Percentiles rank a stretch among this genome's conserved stretches.
Conservation (phyloP, 2,797 vertebrate species). For the Lagorchestes hirsutus region DNA sequence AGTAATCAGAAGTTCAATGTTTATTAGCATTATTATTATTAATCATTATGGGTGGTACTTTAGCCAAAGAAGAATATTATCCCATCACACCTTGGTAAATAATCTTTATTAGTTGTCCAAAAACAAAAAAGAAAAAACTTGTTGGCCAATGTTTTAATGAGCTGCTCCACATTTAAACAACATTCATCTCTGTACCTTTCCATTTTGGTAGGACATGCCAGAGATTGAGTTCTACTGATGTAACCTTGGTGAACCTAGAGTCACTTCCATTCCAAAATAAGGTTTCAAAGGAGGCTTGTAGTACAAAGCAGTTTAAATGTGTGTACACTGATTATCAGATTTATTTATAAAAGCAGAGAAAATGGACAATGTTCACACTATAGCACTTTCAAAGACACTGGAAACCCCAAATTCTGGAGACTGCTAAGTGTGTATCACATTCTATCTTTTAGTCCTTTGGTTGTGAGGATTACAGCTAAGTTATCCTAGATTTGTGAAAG, state of each 20-base stretch:
- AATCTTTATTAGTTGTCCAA: background rate
- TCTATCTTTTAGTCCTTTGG: background rate
- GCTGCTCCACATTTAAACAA: background rate
- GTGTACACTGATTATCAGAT: conserved; percentile 5
- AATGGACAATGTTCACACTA: background rate
- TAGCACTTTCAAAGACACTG: background rate
- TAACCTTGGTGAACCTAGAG: background rate
- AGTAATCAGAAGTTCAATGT: background rate
- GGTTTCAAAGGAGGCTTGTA: background rate
- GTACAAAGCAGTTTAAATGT: background rate
- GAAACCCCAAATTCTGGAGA: background rate
- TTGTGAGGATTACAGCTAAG: background rate
- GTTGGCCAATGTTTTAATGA: background rate
- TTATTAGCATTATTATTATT: background rate
- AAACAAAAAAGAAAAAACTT: background rate
- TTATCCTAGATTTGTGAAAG: background rate
- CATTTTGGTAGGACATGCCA: background rate
- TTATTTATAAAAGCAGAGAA: conserved; percentile 19
- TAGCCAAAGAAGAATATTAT: background rate
- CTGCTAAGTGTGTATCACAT: background rate
- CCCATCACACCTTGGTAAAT: background rate
- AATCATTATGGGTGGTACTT: background rate
- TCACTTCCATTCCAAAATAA: background rate
- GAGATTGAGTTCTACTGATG: background rate
- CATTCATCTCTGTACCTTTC: background rate